Conservation (phyloP, 2,797 vertebrate species). For the Limnodromus scolopaceus region DNA sequence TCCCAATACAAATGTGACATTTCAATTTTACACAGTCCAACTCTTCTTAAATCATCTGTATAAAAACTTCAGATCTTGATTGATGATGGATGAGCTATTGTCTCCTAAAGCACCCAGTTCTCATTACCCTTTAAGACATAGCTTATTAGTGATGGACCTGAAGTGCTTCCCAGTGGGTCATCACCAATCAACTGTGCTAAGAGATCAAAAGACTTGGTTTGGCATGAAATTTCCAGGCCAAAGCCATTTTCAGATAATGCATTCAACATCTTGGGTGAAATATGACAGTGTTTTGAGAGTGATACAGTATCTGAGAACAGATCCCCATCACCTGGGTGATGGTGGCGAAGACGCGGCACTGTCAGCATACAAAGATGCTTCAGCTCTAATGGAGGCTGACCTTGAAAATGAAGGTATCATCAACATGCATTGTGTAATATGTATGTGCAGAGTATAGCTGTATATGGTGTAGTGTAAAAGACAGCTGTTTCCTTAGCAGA, state of each 20-base stretch:
- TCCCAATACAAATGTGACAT: conserved; percentile 83
- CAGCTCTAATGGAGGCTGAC: not conserved
- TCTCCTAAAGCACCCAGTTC: conserved; percentile 75
- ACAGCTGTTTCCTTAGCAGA: not conserved
- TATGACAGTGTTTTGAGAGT: not conserved
- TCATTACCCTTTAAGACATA: conserved; percentile 78
- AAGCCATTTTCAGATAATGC: conserved; percentile 25
- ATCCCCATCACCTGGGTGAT: not conserved
- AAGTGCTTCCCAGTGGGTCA: conserved; percentile 72
- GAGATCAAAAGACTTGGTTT: conserved; percentile 61
- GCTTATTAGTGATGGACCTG: conserved; percentile 78
- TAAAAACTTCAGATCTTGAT: conserved; percentile 80
- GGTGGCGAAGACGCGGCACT: not conserved
- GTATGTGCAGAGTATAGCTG: not conserved
- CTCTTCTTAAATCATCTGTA: conserved; percentile 82
- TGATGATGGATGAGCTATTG: conserved; percentile 81
- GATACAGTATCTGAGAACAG: conserved; percentile 14
- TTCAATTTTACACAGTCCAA: conserved; percentile 82
- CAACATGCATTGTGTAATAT: fast-evolving
- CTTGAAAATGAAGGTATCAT: not conserved
- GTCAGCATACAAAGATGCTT: not conserved
- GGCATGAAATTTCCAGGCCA: conserved; percentile 59
- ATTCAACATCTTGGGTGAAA: conserved; percentile 42
- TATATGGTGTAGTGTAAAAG: not conserved
- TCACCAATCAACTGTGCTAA: conserved; percentile 66